Base-by-base conservation (phyloP, 2,888 invertebrate species). In the Corythucha ciliata region DNA sequence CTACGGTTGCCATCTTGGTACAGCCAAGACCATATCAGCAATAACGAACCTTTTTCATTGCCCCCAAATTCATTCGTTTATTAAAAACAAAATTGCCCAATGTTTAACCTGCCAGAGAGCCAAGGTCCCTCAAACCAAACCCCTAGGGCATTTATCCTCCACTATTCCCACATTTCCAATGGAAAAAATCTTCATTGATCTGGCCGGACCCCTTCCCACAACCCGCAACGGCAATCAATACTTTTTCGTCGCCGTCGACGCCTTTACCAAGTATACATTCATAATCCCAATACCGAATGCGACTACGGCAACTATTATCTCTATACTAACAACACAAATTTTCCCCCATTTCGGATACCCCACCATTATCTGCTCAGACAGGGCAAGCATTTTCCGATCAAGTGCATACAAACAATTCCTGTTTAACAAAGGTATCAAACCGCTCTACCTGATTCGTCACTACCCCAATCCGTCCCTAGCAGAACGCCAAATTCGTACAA, bases 271-370 rank as follows among this genome's bases (percentile, higher is more conserved):
- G 18, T 42, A 16, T 18, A 42, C 42, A 16, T 42, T 42, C n/a
- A 26, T 42, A n/a, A 42, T 42, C n/a, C 42, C 42, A 42, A n/a
- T 42, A n/a, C 18, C 26, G 25, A 22, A 42, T 16, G 42, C 42
- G 4, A 42, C 42, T 7, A 14, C 18, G 14, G 16, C 4, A 14
- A 16, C n/a, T 4, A 18, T 21, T 3, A n/a, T n/a, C n/a, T n/a
- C n/a, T n/a, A n/a, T n/a, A n/a, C n/a, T n/a, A n/a, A n/a, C n/a
- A n/a, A n/a, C n/a, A n/a, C n/a, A n/a, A n/a, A n/a, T n/a, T n/a
- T n/a, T n/a, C n/a, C n/a, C 14, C 24, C n/a, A 42, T 25, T 42
- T 42, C 26, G 42, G 42, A 3, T 42, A 42, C 14, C 26, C 26
- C 26, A 27, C 24, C 24, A 8, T 7, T 8, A 8, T 36, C 10